Evolutionary conservation across 2,888 invertebrate genomes (phyloP).

Genomic region (Opisthograptis luteolata): DNA sequence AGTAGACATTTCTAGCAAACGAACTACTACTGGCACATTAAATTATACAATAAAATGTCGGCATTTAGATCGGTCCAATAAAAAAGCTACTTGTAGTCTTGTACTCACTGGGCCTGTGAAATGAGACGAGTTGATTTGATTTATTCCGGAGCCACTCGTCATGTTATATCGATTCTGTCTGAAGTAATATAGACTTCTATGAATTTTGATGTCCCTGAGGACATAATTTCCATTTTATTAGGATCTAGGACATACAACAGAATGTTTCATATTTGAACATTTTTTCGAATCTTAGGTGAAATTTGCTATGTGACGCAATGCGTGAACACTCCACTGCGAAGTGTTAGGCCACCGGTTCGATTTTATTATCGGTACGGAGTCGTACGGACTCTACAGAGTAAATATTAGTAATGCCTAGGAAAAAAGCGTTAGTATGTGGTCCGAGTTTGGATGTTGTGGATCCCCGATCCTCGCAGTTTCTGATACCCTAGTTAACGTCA

Average conservation of each 20-base stretch:
- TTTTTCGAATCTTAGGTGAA: constrained; percentile 8
- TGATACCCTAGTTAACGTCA: too few relatives aligned
- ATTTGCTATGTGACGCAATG: constrained; percentile 5
- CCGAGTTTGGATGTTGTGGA: too few relatives aligned
- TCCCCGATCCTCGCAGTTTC: too few relatives aligned
- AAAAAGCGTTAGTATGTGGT: too few relatives aligned
- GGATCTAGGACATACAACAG: constrained; percentile 4
- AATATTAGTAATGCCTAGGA: too few relatives aligned
- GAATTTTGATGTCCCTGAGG: constrained; percentile 36
- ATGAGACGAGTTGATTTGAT: constrained; percentile 4
- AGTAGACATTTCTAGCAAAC: too few relatives aligned
- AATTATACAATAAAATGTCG: too few relatives aligned
- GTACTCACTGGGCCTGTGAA: background rate
- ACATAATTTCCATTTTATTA: constrained; percentile 28
- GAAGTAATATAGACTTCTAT: constrained; percentile 29
- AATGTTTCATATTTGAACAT: constrained; percentile 13
- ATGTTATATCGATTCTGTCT: constrained; percentile 12
- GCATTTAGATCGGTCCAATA: constrained; percentile 1
- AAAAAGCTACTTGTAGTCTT: too few relatives aligned
- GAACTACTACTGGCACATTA: too few relatives aligned
- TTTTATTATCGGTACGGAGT: too few relatives aligned
- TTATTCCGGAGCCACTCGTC: constrained; percentile 5
- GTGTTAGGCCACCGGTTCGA: too few relatives aligned
- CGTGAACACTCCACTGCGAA: background rate
- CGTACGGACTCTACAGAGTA: too few relatives aligned